Evolutionary conservation across 2,888 invertebrate genomes (phyloP).

Genomic region (Arrhopalites spinosus): DNA sequence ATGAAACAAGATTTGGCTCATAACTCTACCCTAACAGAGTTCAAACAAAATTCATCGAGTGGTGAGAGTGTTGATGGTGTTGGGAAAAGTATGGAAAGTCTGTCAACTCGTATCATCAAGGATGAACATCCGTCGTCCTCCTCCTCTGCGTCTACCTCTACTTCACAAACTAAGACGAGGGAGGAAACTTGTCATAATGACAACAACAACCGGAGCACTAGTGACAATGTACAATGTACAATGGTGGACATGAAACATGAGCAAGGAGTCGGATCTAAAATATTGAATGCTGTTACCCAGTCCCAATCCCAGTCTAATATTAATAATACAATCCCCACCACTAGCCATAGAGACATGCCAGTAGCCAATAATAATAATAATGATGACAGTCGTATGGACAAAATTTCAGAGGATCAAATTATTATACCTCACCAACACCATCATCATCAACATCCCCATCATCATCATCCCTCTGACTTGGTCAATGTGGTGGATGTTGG

Average conservation of each 20-base stretch:
- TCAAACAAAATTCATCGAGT: background rate
- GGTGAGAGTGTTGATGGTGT: background rate
- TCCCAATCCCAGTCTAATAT: background rate
- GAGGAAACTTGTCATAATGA: conserved; percentile 7
- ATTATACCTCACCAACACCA: background rate
- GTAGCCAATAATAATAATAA: background rate
- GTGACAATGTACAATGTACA: background rate
- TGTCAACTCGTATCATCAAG: background rate
- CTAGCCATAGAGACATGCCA: background rate
- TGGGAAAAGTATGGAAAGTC: conserved; percentile 10
- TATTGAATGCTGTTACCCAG: background rate
- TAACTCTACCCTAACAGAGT: background rate
- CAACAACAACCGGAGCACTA: background rate
- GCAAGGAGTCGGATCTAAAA: background rate
- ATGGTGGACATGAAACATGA: background rate
- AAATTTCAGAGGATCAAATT: background rate
- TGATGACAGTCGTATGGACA: background rate
- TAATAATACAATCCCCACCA: background rate
- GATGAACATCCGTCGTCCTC: background rate
- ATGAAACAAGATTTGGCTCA: background rate
- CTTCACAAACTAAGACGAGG: background rate
- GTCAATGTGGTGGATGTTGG: background rate
- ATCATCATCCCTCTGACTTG: background rate
- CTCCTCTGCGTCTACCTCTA: no score
- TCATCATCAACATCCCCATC: background rate